Evolutionary conservation across 1,140 invertebrate genomes (phyloP), one percentile per base, ranked within the genome.

Genomic region (Drosophila virilis): DNA sequence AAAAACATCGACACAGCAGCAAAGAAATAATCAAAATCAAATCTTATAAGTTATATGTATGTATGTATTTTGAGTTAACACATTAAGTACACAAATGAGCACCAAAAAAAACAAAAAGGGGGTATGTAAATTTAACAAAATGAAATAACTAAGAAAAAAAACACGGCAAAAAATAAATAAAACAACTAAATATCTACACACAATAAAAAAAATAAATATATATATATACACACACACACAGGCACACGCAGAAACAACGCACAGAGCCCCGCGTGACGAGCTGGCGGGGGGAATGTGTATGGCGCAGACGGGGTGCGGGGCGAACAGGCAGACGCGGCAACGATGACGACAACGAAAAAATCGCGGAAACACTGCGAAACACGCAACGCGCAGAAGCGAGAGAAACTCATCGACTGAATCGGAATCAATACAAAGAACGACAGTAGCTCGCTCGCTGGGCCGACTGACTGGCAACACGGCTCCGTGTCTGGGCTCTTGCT

Each of bases 401-500:
- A 91, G 90, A 91, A 91, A 88, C 86, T 91, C 82, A 86, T 85
- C 86, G 90, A 91, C 85, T 91, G 90, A 90, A 82, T 88, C 83
- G 54, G 78, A 85, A 86, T 91, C 79, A 78, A 82, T 80, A 78
- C 79, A 80, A 78, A 86, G 74, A 85, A 84, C 74, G 76, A 76
- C 70, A 76, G 73, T 64, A 33, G 68, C 71, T 60, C 64, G 68
- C 52, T 58, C 68, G 58, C 66, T 68, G 65, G 58, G 57, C 71
- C 72, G 73, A 61, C 45, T 73, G 59, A 40, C 50, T 38, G 54
- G 45, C 50, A 28, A 52, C 7, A 52, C 50, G 50, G 28, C 50
- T 52, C 50, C n/a, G 32, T 37, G 50, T 55, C 37, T 55, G 52
- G 62, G 32, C 52, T 66, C 37, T 71, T 65, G 68, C 51, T 35